Evolutionary conservation across 2,888 invertebrate species (phyloP).

Genomic region (Tiliacea aurago): DNA sequence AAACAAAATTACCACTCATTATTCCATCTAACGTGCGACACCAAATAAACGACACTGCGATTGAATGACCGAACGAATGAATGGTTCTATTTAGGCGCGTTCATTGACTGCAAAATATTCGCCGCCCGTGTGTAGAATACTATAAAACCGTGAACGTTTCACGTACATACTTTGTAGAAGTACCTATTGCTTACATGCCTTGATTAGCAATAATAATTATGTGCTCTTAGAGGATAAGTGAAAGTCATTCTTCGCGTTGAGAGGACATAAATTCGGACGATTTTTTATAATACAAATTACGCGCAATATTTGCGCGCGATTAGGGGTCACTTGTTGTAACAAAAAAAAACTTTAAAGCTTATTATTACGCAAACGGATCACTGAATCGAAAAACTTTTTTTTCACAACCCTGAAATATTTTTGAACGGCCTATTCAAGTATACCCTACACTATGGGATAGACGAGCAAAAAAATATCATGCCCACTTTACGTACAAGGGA

Average conservation of each 20-base stretch:
- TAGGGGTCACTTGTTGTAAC: no score
- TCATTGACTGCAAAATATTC: conserved; percentile 64
- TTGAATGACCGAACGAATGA: conserved; percentile 62
- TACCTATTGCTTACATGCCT: conserved; percentile 19
- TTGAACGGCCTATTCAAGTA: no score
- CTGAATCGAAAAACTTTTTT: no score
- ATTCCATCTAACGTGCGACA: conserved; percentile 40
- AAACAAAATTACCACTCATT: conserved; percentile 22
- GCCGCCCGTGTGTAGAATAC: conserved; percentile 63
- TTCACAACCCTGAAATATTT: no score
- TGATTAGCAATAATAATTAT: conserved; percentile 44
- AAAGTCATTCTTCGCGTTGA: conserved; percentile 15
- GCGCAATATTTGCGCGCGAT: no score
- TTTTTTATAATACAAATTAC: no score
- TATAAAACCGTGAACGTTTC: conserved; percentile 63
- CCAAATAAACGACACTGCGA: conserved; percentile 43
- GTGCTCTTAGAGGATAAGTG: conserved; percentile 30
- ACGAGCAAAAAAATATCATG: no score
- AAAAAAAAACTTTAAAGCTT: no score
- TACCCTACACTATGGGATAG: no score
- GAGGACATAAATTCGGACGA: background rate
- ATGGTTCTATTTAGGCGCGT: conserved; percentile 61
- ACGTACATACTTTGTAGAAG: conserved; percentile 35
- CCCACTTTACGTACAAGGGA: no score
- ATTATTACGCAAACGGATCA: no score